phyloP scores from a whole-genome alignment of 2,888 invertebrate genomes.

The Drosophila paramelanica region DNA sequence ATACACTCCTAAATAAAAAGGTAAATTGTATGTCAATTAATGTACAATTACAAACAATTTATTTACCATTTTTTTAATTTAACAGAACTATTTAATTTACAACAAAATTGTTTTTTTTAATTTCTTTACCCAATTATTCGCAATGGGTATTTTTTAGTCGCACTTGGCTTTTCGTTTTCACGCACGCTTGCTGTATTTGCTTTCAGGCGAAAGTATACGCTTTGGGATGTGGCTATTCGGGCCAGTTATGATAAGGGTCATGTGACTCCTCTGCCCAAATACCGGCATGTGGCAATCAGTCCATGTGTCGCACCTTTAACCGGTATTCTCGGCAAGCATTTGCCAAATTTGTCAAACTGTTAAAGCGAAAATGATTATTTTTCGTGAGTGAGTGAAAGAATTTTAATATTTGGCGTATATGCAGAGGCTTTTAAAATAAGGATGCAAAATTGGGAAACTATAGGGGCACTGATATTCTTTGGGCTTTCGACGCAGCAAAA shows the following conservation, averaged over 20 bases:
- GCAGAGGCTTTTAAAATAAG: conserved; percentile 31
- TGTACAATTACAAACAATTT: too few species aligned
- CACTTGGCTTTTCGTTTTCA: background rate
- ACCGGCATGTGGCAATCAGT: conserved; percentile 24
- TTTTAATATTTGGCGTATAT: conserved; percentile 19
- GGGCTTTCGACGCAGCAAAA: conserved; percentile 1
- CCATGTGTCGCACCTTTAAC: conserved; percentile 16
- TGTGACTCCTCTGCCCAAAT: conserved; percentile 36
- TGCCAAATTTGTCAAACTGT: conserved; percentile 26
- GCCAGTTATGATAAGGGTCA: conserved; percentile 72
- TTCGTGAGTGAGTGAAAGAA: background rate
- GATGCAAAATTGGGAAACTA: conserved; percentile 24
- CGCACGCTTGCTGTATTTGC: conserved; percentile 51
- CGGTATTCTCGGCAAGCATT: background rate
- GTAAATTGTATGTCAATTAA: too few species aligned
- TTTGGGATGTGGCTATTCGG: conserved; percentile 64
- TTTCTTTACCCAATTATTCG: too few species aligned
- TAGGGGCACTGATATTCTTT: conserved; percentile 32
- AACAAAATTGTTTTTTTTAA: too few species aligned
- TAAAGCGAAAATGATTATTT: conserved; percentile 1
- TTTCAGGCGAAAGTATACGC: conserved; percentile 69
- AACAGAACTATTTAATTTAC: too few species aligned
- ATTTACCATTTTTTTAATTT: too few species aligned
- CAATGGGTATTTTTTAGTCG: conserved; percentile 23
- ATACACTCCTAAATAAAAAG: too few species aligned